These are phyloP conservation scores for Anthonomus grandis DNA, from an alignment of 1,140 invertebrate species.

Conservation along the genomic window DNA sequence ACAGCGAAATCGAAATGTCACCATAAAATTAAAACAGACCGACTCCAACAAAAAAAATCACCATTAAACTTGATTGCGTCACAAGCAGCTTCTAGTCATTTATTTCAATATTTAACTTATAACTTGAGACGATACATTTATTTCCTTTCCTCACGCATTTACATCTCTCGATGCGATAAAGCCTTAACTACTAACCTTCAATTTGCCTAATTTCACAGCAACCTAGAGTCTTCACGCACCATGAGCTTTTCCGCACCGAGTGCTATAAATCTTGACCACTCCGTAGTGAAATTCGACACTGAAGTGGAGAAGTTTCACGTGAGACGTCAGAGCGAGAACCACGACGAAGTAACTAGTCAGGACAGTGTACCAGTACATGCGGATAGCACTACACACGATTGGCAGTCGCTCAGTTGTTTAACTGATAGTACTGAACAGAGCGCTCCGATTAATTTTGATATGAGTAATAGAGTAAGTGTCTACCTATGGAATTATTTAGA, in stretches of 20 bases:
- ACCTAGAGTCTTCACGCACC: conserved; percentile 64
- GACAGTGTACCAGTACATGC: conserved; percentile 54
- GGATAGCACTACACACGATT: conserved; percentile 58
- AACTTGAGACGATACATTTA: no score
- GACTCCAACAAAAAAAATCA: no score
- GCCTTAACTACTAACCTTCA: no score
- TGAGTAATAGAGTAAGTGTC: conserved; percentile 77
- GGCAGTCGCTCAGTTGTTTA: conserved; percentile 75
- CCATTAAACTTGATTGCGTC: no score
- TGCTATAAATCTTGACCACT: conserved; percentile 77
- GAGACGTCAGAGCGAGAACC: conserved; percentile 28
- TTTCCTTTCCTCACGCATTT: no score
- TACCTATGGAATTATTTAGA: no score
- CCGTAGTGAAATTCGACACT: conserved; percentile 64
- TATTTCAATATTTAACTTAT: no score
- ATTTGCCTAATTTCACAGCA: conserved; percentile 33
- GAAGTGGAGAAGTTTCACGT: conserved; percentile 41
- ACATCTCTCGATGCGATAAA: no score
- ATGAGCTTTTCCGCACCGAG: conserved; percentile 81
- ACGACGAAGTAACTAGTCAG: conserved; percentile 45
- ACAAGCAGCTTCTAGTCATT: no score
- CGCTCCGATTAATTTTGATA: conserved; percentile 84
- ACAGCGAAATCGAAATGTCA: no score
- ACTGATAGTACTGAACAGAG: conserved; percentile 87
- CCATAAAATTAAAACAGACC: no score